Conservation (phyloP, 1,140 invertebrate genomes). For the Anastatus disparis region DNA sequence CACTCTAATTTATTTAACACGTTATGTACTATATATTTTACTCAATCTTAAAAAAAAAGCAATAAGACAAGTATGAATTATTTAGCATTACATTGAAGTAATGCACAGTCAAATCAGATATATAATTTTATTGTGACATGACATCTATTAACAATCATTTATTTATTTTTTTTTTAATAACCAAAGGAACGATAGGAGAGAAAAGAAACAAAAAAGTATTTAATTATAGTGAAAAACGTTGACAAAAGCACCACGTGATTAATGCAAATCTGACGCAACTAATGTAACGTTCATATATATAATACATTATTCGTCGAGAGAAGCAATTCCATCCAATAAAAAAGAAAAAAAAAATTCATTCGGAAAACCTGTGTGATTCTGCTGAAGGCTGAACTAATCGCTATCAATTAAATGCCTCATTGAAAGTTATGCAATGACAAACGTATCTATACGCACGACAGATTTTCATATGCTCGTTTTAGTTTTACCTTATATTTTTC, state of each 20-base stretch:
- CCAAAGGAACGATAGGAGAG: too few relatives aligned
- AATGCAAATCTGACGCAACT: conserved; percentile 7
- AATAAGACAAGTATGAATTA: too few relatives aligned
- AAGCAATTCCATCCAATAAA: conserved; percentile 32
- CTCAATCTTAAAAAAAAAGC: too few relatives aligned
- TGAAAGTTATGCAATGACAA: conserved; percentile 15
- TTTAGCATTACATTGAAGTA: too few relatives aligned
- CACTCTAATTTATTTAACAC: too few relatives aligned
- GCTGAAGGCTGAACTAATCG: conserved; percentile 28
- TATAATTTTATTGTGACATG: too few relatives aligned
- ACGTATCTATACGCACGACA: neutral
- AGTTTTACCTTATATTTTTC: neutral
- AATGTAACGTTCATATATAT: neutral
- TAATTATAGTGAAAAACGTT: too few relatives aligned
- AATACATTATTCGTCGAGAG: neutral
- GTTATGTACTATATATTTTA: too few relatives aligned
- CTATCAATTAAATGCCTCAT: conserved; percentile 12
- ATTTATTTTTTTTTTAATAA: too few relatives aligned
- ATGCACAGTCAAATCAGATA: too few relatives aligned
- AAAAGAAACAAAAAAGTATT: too few relatives aligned
- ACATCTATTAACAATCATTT: too few relatives aligned
- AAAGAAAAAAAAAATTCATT: conserved; percentile 30
- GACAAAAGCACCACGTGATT: neutral
- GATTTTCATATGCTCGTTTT: neutral
- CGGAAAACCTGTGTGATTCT: conserved; percentile 31